Evolutionary conservation across 2,113 vertebrate species (phyloP).

Genomic region (Bombycilla garrulus): DNA sequence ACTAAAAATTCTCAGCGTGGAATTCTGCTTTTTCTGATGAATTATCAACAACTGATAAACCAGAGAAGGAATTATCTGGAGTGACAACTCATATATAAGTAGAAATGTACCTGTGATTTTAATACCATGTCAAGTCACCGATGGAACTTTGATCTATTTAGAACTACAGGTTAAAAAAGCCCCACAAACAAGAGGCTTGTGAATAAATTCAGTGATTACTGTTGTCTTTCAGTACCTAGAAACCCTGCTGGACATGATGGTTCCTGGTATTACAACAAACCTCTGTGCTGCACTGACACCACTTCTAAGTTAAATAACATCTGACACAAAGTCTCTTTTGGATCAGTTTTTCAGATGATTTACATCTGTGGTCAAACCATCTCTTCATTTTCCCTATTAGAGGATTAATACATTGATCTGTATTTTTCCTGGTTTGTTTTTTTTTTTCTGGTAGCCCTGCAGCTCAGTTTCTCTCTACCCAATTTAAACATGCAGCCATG

Average conservation of each 20-base stretch:
- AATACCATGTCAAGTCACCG: background rate
- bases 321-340: background rate
- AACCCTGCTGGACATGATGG: background rate
- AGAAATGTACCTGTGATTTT: background rate
- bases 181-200: background rate
- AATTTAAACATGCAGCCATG: background rate
- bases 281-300: background rate
- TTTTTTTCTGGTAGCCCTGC: background rate
- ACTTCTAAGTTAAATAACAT: background rate
- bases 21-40: background rate
- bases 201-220: background rate
- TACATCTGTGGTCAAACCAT: background rate
- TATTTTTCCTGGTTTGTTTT: background rate
- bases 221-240: background rate
- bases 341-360: background rate
- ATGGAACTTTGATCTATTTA: background rate
- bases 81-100: background rate
- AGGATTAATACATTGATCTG: background rate
- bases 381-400: background rate
- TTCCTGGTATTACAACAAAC: background rate
- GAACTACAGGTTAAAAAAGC: rapidly evolving
- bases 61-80: background rate
- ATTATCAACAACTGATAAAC: background rate
- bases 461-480: background rate
- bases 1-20: background rate